Evolutionary conservation across 2,888 invertebrate genomes (phyloP), one percentile per base, ranked within the genome.

Genomic region (Pteria penguin): DNA sequence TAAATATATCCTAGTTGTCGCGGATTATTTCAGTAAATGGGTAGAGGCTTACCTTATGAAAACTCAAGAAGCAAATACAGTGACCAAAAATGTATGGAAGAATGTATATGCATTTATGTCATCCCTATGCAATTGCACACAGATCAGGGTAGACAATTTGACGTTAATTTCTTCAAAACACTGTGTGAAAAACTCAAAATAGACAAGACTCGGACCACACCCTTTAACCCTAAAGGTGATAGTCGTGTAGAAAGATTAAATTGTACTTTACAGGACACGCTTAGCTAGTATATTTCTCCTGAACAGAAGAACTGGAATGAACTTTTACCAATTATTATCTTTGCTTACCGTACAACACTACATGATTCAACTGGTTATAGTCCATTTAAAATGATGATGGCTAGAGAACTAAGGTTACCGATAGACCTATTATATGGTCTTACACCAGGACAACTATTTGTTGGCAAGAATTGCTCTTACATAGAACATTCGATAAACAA

Each of bases 281-380:
- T 65, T n/a, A 65, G 65, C n/a, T 52, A 65, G 52, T 11, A n/a
- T 27, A 18, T 65, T 14, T 2, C 2, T 11, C 45, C 2, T 11
- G 32, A 52, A 18, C 65, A 65, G 22, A 45, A 52, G 27, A 52
- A 65, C 18, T 52, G 65, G 65, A 29, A 65, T 18, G 65, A 65
- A 27, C 2, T 27, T 2, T 52, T 65, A n/a, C 52, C 52, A 26
- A n/a, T 65, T 4, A 5, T 52, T 2, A 8, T 65, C 4, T 5
- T 33, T 14, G 63, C 36, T 14, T 63, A 36, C 24, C n/a, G 63
- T 0, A 18, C 62, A 5, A 14, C 5, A 18, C 14, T 18, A 26
- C 60, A 60, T 31, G 61, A 31, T n/a, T n/a, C n/a, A 32, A 29
- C 61, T 31, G 22, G 22, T 14, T 31, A 18, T 31, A 29, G 32